Base-by-base conservation (phyloP, 2,113 vertebrate genomes). In the Anhinga rufa region DNA sequence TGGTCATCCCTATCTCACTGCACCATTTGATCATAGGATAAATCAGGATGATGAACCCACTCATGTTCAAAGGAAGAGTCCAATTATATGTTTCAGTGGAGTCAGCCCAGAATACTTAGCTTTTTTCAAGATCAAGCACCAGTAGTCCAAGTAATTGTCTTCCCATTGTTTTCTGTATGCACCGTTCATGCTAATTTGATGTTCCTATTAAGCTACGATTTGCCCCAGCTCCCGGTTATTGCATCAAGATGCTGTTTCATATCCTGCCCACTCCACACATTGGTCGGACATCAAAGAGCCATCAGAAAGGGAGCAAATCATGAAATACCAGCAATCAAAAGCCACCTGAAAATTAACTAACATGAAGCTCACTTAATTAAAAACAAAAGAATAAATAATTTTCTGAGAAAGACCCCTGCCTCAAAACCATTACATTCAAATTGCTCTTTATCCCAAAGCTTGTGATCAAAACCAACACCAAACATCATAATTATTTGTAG, bases 371-470 rank as follows among this genome's bases (percentile, higher is more conserved):
- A 79, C 48, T 95, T 93, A 95, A 97, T 84, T 87, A 93, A 85
- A 97, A 97, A 84, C 46, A 94, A 96, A 97, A 93, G 12, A 17
- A 20, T 65, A 70, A 60, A 87, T 91, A 74, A 66, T 82, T 88
- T 81, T 61, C 42, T 70, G 40, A 94, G 75, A 76, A 95, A 95
- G 72, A 94, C 7, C 22, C 14, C 51, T 82, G 51, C 8, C 89
- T 79, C 81, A 88, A 90, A 97, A 90, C 48, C 66, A 88, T 90
- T 94, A 96, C 64, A 87, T 80, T 54, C 36, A 80, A 92, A 78
- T 74, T 64, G 60, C 29, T 52, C 64, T 95, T 81, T 89, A 81
- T 60, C 31, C 68, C 76, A 51, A 29, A 65, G 11, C 40, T 36
- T 70, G 48, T 74, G 51, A 95, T 38, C 36, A 76, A 76, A 95